These are phyloP conservation scores for Ctenomys sociabilis DNA, from an alignment of 2,113 vertebrate species.

Conservation along the genomic window DNA sequence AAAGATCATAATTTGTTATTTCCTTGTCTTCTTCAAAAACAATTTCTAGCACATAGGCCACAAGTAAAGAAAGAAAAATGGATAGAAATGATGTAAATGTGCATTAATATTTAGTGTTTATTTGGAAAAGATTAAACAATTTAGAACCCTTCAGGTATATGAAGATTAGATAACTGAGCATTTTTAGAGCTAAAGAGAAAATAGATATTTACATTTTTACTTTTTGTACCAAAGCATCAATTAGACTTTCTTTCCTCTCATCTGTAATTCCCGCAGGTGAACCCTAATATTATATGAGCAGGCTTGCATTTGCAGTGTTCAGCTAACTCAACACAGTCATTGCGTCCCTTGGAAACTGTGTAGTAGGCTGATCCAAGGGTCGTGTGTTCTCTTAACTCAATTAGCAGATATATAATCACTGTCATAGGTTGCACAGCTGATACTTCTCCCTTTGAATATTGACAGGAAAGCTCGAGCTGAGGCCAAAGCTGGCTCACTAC, in stretches of 20 bases:
- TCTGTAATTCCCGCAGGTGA: constrained; percentile 12
- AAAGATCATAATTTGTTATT: constrained; percentile 30
- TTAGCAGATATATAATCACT: background rate
- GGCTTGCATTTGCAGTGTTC: background rate
- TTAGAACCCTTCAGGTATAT: constrained; percentile 19
- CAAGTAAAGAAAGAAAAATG: constrained; percentile 44
- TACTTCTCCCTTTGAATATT: background rate
- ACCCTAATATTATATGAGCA: background rate
- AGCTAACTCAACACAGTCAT: background rate
- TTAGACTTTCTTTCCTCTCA: constrained; percentile 8
- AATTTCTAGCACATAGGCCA: background rate
- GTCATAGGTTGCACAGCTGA: background rate
- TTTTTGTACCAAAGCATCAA: constrained; percentile 48
- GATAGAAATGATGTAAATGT: constrained; percentile 29
- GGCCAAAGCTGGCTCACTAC: background rate
- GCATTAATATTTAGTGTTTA: constrained; percentile 33
- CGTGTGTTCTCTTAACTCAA: background rate
- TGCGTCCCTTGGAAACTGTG: background rate
- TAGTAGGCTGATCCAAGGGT: background rate
- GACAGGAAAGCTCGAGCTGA: background rate
- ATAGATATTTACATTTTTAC: background rate
- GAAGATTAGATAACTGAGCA: constrained; percentile 11
- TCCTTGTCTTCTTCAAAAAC: constrained; percentile 24
- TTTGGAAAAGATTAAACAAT: constrained; percentile 41
- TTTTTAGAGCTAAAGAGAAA: constrained; percentile 8